Evolutionary conservation across 1,140 invertebrate species (phyloP), one percentile per base, ranked within the genome.

Genomic region (Pteromalus puparum): DNA sequence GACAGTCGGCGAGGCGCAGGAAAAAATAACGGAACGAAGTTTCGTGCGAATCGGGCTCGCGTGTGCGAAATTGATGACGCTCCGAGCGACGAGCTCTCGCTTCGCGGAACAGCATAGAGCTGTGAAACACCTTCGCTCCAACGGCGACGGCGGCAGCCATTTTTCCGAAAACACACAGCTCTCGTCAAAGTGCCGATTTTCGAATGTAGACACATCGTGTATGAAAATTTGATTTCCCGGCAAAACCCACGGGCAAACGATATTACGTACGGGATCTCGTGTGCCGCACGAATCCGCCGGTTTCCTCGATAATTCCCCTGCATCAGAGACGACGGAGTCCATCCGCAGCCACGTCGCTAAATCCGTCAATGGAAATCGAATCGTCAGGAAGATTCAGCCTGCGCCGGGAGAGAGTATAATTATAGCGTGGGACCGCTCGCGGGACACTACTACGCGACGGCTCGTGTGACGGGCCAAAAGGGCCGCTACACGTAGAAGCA

Each of bases 51-150:
- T 48, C 48, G 79, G 48, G 21, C 24, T 82, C 48, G 81, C 81
- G 81, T 82, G 81, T 75, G 38, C 81, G 30, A 74, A 82, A 82
- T 82, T 82, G 81, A 82, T 65, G 81, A 75, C 68, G 81, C 28
- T 70, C 26, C 67, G 67, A 30, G 67, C 24, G 67, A 30, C 24
- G 65, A 1, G 65, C 12, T 53, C 48, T 53, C 4, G 53, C 53
- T 61, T 61, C 53, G 21, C 53, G 53, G 21, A 61, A 61, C 53
- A 6, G 10, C 46, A 1, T 13, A 18, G 46, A 13, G 12, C 1
- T 46, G 15, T 18, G 26, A 26, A n/a, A 38, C 28, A 67, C 53
- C 28, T 67, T 78, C 30, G 30, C 30, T 34, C 3, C 30, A 5
- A 34, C 30, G 53, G 0, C 13, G 48, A 53, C 4, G 18, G 68